Evolutionary conservation across 2,888 invertebrate species (phyloP).

Genomic region (Acanthosoma haemorrhoidale): DNA sequence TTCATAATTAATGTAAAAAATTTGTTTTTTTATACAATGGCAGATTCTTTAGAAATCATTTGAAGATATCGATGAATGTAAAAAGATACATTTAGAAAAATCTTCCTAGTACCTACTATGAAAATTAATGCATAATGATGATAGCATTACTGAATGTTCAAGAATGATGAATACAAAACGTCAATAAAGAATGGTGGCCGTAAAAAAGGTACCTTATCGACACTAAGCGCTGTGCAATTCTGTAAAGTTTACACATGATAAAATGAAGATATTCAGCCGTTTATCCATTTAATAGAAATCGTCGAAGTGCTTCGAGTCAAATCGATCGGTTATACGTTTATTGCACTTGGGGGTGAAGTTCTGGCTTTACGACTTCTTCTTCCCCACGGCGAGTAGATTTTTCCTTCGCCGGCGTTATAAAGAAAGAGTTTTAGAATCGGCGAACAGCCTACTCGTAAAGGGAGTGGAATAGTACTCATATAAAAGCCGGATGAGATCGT

Average conservation of each 20-base stretch:
- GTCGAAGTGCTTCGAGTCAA: background rate
- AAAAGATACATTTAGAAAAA: no score
- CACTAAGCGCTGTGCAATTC: no score
- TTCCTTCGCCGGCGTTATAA: background rate
- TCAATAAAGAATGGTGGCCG: no score
- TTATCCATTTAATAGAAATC: background rate
- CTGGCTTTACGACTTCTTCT: background rate
- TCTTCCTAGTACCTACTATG: no score
- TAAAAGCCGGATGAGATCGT: background rate
- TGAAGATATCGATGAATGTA: no score
- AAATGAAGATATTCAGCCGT: background rate
- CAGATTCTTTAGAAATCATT: no score
- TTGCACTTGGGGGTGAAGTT: background rate
- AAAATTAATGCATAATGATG: no score
- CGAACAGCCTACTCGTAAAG: slow-evolving; percentile 13
- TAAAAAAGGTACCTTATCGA: no score
- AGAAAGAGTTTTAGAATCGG: slow-evolving; percentile 1
- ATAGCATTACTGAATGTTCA: no score
- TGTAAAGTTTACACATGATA: background rate
- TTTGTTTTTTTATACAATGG: no score
- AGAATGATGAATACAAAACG: no score
- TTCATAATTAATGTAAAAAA: no score
- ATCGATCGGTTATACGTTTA: background rate
- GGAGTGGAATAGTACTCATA: background rate
- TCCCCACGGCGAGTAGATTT: background rate